Base-by-base conservation (phyloP, 92 coral and sea anemone species). In the Actinostola sp. region DNA sequence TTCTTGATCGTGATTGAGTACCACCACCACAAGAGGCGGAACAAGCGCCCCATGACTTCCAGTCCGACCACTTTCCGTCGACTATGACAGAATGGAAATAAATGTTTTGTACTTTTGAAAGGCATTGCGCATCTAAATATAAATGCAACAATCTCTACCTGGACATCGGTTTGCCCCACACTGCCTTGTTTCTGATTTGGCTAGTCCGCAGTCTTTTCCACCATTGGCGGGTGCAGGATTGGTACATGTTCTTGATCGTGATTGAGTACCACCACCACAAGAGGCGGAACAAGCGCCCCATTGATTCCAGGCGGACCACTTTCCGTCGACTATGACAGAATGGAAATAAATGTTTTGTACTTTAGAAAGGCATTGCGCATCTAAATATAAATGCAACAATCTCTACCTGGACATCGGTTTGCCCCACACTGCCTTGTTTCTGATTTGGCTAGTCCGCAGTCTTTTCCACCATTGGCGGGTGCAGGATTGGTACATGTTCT, bases 231-330 rank as follows among this genome's bases (percentile, higher is more conserved):
- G 83, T 8, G 68, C 70, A 24, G 88, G 83, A 38, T 43, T 69
- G 33, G 73, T 71, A 19, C 85, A 79, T 8, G 57, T 36, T 1
- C 85, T 67, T 28, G 27, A 9, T 19, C 84, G 84, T 41, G 67
- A 33, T 51, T 52, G 78, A 27, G 41, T 36, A 15, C 85, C 85
- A 43, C 79, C 79, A 24, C 79, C 85, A 48, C 85, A 80, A 19
- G 79, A 32, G 13, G 26, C 57, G 49, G 78, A 70, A 36, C 85
- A 80, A 11, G 29, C 16, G 20, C 78, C 17, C 88, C 88, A 82
- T 11, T 49, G 19, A 21, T 14, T 43, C 85, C 85, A 80, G 19
- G 14, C 25, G 19, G 84, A 53, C 84, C 84, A 79, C 1, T 48
- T 23, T 10, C 84, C 59, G 32, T 54, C 60, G 14, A 67, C 73